Evolutionary conservation across 1,140 invertebrate genomes (phyloP), one percentile per base, ranked within the genome.

Genomic region (Phenacoccus solenopsis): DNA sequence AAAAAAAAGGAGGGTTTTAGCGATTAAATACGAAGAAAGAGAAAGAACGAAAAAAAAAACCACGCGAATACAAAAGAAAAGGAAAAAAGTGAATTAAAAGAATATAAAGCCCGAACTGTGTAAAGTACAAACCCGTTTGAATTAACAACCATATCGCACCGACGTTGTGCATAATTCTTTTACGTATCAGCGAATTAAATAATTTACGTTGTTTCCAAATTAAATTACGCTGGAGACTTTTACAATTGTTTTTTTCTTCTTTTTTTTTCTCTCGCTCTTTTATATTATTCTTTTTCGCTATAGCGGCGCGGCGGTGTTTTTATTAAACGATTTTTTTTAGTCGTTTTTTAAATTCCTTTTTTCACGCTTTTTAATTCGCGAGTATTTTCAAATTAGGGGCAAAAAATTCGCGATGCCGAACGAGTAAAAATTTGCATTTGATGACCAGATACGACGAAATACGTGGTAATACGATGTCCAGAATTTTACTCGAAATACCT

Each of bases 161-260:
- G 32, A 38, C 25, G 59, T 64, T 25, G 21, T 64, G 25, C 59
- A 64, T 64, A 64, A 64, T 64, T 64, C 59, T 64, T 64, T 64
- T 64, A 64, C 59, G 59, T 64, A 64, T 64, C 59, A 64, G 25
- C 25, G 59, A 64, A 64, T 64, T 64, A 64, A 64, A 64, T 64
- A 64, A 64, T 64, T 64, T 64, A 64, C 59, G 25, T 27, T 64
- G 59, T 64, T 64, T 27, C 59, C 21, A 27, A 64, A 27, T 64
- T 64, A 64, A 64, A 64, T 64, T 64, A 64, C 59, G 59, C 25
- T 24, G 10, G 38, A n/a, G n/a, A 49, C 38, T 27, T 64, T 64
- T 64, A 27, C 59, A 27, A 64, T 64, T 64, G 59, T 64, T 64
- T 64, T 64, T 64, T 64, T 64, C 21, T 16, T 5, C 21, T 20